Percentiles rank a stretch among this genome's conserved stretches.
These are phyloP conservation scores for Peucedramus taeniatus DNA, from an alignment of 2,113 vertebrate species.

Conservation along the genomic window DNA sequence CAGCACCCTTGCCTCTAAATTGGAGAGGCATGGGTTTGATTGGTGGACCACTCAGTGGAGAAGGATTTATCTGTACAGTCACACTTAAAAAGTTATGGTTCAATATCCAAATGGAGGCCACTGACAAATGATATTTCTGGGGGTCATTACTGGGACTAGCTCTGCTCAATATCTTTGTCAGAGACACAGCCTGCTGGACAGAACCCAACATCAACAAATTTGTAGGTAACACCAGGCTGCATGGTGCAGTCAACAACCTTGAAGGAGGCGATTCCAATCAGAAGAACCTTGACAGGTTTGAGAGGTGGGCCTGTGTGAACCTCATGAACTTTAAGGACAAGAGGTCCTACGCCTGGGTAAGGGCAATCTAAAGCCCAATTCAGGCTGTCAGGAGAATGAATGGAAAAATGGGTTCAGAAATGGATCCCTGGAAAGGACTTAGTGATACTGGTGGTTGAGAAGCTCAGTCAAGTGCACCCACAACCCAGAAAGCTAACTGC, in stretches of 20 bases:
- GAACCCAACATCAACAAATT: background rate
- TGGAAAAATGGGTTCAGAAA: background rate
- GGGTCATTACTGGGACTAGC: background rate
- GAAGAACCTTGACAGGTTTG: background rate
- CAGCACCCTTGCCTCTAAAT: background rate
- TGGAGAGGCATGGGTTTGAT: background rate
- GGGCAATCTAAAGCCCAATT: background rate
- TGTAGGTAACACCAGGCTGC: background rate
- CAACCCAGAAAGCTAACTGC: background rate
- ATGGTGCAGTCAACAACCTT: too few species aligned
- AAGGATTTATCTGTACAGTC: background rate
- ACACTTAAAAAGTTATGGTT: background rate
- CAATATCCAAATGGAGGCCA: background rate
- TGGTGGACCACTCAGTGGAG: background rate
- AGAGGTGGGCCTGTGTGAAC: background rate
- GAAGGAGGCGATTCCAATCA: too few species aligned
- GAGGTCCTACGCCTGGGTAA: too few species aligned
- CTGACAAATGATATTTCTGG: background rate
- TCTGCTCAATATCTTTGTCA: background rate
- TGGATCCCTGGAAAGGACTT: background rate
- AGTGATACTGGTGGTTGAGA: fast-evolving
- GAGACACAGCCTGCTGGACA: background rate
- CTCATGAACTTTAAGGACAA: background rate
- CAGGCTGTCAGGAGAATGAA: background rate
- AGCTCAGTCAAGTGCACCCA: background rate